These are phyloP conservation scores for Silurus aristotelis DNA, from an alignment of 2,797 vertebrate genomes.

Conservation along the genomic window DNA sequence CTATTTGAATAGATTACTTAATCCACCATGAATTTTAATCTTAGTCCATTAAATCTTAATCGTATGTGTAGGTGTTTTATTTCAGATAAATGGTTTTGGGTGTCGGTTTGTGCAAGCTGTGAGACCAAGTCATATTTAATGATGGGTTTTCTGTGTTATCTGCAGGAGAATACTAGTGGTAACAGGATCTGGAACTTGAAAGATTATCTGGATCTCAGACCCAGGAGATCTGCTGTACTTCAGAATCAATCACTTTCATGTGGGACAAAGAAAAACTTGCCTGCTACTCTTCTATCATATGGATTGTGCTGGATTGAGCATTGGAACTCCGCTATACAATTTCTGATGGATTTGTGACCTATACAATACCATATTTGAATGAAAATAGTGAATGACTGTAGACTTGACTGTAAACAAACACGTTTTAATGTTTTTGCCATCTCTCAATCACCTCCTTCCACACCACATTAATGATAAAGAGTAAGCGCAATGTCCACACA, in stretches of 20 bases:
- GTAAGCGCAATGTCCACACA: slow-evolving; percentile 45
- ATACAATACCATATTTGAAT: neutral
- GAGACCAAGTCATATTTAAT: slow-evolving; percentile 15
- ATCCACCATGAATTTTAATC: no score
- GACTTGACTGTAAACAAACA: slow-evolving; percentile 1
- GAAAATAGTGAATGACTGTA: neutral
- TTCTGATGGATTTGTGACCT: slow-evolving; percentile 28
- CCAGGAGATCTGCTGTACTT: slow-evolving; percentile 58
- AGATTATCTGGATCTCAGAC: slow-evolving; percentile 66
- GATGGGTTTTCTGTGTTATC: slow-evolving; percentile 47
- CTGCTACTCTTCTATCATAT: neutral
- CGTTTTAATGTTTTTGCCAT: neutral
- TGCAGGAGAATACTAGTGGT: slow-evolving; percentile 43
- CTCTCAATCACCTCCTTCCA: slow-evolving; percentile 57
- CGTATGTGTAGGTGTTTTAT: no score
- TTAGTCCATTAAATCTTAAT: neutral
- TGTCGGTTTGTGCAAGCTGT: neutral
- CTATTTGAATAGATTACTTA: neutral
- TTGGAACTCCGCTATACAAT: neutral
- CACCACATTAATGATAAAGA: slow-evolving; percentile 53
- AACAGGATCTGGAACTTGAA: slow-evolving; percentile 64
- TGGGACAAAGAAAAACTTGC: slow-evolving; percentile 9
- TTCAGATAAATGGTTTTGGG: neutral
- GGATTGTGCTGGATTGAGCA: neutral
- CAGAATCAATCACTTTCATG: slow-evolving; percentile 42